Evolutionary conservation across 2,797 vertebrate genomes (phyloP).

Genomic region (Nothura maculosa): DNA sequence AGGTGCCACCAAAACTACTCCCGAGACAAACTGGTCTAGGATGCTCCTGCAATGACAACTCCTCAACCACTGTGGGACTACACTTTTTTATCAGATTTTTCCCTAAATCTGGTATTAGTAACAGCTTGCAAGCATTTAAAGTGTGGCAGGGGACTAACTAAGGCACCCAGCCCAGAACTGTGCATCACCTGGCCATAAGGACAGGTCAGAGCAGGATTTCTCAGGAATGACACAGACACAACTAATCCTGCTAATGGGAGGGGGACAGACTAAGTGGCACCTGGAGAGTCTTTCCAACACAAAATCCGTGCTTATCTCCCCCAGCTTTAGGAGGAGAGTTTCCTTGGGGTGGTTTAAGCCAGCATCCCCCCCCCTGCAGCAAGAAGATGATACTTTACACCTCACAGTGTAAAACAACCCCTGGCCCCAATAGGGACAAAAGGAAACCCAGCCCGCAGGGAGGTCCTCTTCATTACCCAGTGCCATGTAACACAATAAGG

Average conservation of each 20-base stretch:
- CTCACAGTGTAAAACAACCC: not conserved
- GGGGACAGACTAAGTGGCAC: not conserved
- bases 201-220: not conserved
- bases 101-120: not conserved
- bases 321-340: not conserved
- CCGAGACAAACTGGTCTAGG: not conserved
- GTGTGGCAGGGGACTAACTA: not conserved
- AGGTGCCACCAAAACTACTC: not conserved
- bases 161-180: not conserved
- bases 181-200: not conserved
- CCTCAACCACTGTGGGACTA: not conserved
- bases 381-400: not conserved
- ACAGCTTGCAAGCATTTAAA: not conserved
- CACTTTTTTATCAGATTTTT: not conserved
- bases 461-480: not conserved
- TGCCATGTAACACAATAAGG: not conserved
- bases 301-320: not conserved
- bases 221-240: not conserved
- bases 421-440: not conserved
- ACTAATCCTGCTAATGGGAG: not conserved
- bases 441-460: not conserved
- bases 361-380: not conserved
- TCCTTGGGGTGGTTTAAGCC: not conserved
- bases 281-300: not conserved
- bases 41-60: not conserved